phyloP scores from a whole-genome alignment of 1,140 invertebrate species.

The Potamilus streckersoni region DNA sequence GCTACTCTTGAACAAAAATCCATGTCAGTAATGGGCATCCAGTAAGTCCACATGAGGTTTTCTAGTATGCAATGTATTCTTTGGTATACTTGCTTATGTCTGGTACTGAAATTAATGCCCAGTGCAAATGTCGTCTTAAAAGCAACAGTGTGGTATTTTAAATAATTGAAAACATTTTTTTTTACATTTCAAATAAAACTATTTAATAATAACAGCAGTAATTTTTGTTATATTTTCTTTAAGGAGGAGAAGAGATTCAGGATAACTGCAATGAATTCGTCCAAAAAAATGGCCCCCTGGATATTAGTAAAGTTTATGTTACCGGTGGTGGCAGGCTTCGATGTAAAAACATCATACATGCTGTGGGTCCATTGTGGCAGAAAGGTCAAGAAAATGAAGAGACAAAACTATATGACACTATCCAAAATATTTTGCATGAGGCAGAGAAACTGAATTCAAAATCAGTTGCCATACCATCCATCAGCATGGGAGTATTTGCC shows the following conservation, averaged over 20 bases:
- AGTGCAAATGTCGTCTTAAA: no score
- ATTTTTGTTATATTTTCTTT: neutral
- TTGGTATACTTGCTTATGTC: no score
- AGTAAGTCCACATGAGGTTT: no score
- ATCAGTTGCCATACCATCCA: conserved; percentile 42
- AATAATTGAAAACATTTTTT: no score
- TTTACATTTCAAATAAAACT: no score
- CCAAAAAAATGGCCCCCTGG: conserved; percentile 19
- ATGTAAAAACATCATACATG: conserved; percentile 46
- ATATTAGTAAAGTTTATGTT: conserved; percentile 31
- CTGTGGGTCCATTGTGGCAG: conserved; percentile 51
- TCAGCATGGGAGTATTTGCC: conserved; percentile 49
- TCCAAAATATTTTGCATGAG: conserved; percentile 30
- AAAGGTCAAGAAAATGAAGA: conserved; percentile 33
- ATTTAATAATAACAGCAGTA: no score
- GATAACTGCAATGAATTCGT: conserved; percentile 37
- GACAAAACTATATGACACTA: conserved; percentile 24
- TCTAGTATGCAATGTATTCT: no score
- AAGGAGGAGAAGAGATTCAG: conserved; percentile 35
- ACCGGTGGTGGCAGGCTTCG: conserved; percentile 35
- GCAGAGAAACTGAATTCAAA: conserved; percentile 21
- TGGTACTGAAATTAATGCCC: no score
- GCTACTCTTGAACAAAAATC: no score
- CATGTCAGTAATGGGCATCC: no score
- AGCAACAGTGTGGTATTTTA: no score